Evolutionary conservation across 2,888 invertebrate species (phyloP), one percentile per base, ranked within the genome.

Genomic region (Lasiommata megera): DNA sequence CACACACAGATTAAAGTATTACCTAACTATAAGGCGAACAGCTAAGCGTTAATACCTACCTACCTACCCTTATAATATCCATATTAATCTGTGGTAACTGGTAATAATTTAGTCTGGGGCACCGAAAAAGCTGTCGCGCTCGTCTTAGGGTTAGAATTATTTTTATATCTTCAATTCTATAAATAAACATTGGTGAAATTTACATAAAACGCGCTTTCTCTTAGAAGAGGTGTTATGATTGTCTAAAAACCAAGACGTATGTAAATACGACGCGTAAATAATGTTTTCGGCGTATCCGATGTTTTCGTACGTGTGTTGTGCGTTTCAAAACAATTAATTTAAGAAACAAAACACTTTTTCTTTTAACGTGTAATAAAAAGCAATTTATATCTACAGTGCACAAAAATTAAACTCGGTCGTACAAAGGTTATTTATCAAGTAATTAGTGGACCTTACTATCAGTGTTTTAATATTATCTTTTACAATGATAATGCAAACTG

Each of bases 131-230:
- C 2, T 23, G 65, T 69, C 63, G 61, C 54, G 54, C 58, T 65
- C 56, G 60, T 63, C 62, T 65, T 56, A 67, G 69, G 73, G 82
- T 82, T 88, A 67, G 69, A 74, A 83, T 82, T 88, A 85, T 88
- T 84, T 84, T 76, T 85, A 85, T 83, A 79, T 77, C 75, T 73
- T 73, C 75, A 75, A 75, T 78, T 79, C 87, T 88, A 88, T 76
- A 80, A 83, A 85, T 88, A 88, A 80, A 83, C 79, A 67, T 64
- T 67, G 74, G 78, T 74, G 79, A 82, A 77, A 80, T 80, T 85
- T 79, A 80, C 76, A 82, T 65, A 65, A 50, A 63, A 74, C 72
- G 79, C 74, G 74, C 73, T 79, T 76, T 79, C 74, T 67, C 78
- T 71, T 71, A 72, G 67, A 64, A 66, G 79, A 76, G 75, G 75